Percentiles rank a stretch among this genome's conserved stretches.
Conservation (phyloP, 2,113 vertebrate species). For the Pedionomus torquatus region DNA sequence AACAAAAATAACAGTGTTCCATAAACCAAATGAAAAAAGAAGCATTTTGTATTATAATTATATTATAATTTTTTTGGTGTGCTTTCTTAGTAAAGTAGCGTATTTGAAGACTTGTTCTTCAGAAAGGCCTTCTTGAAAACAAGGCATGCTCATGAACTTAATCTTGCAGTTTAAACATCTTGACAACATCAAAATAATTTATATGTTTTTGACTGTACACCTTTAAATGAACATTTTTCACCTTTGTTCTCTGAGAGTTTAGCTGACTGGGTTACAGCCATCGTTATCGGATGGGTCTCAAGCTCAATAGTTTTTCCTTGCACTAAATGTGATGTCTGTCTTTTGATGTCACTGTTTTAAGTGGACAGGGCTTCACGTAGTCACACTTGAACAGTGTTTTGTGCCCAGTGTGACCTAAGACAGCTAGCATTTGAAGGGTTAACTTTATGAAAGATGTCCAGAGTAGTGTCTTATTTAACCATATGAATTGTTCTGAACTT, state of each 20-base stretch:
- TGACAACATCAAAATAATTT: background rate
- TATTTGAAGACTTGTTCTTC: background rate
- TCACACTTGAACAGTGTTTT: background rate
- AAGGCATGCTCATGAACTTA: background rate
- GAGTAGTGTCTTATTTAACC: background rate
- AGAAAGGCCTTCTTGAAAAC: background rate
- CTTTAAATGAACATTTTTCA: background rate
- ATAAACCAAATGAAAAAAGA: background rate
- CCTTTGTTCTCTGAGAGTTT: background rate
- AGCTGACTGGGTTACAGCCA: background rate
- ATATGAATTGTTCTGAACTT: background rate
- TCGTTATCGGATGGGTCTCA: background rate
- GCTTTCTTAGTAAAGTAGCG: background rate
- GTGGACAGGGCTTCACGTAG: background rate
- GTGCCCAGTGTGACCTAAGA: background rate
- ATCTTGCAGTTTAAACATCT: background rate
- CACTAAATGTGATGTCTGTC: background rate
- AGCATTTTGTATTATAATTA: background rate
- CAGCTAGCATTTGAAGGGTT: background rate
- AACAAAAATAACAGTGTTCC: background rate
- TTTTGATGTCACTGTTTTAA: background rate
- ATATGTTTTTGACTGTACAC: background rate
- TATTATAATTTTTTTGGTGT: background rate
- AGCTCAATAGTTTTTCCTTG: background rate
- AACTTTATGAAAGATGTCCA: background rate